These are phyloP conservation scores for Apomyelois bistriatella DNA, from an alignment of 2,888 invertebrate species.

Conservation along the genomic window DNA sequence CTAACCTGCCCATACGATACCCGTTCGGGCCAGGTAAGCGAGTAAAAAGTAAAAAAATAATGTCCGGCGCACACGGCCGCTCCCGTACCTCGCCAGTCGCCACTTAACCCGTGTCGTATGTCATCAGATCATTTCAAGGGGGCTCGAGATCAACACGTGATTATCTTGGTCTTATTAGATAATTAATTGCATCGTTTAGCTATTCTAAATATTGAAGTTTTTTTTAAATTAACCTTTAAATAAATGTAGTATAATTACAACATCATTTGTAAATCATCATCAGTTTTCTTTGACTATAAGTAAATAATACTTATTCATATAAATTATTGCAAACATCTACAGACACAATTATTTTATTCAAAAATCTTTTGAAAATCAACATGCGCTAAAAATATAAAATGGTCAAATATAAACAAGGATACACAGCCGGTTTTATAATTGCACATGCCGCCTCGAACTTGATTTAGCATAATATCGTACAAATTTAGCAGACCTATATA, in stretches of 20 bases:
- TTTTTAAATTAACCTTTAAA: too few relatives aligned
- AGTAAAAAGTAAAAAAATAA: conserved; percentile 61
- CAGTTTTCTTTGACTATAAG: not conserved
- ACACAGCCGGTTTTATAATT: conserved; percentile 25
- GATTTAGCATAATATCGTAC: conserved; percentile 14
- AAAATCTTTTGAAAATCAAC: not conserved
- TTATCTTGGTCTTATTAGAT: conserved; percentile 13
- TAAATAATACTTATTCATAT: not conserved
- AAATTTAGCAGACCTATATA: conserved; percentile 14
- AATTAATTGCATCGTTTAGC: not conserved
- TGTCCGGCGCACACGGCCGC: conserved; percentile 51
- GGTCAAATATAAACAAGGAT: conserved; percentile 20
- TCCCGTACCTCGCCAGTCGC: conserved; percentile 36
- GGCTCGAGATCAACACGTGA: conserved; percentile 12
- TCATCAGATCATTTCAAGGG: conserved; percentile 22
- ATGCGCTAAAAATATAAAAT: conserved; percentile 10
- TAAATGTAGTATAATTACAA: too few relatives aligned
- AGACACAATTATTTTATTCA: not conserved
- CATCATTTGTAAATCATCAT: too few relatives aligned
- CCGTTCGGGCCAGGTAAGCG: conserved; percentile 74
- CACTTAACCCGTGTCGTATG: conserved; percentile 18
- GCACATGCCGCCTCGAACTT: conserved; percentile 17
- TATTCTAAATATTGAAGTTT: not conserved
- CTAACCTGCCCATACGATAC: conserved; percentile 59
- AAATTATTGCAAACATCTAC: not conserved